These are phyloP conservation scores for Drosophila mayaguana DNA, from an alignment of 2,888 invertebrate species.

Conservation along the genomic window DNA sequence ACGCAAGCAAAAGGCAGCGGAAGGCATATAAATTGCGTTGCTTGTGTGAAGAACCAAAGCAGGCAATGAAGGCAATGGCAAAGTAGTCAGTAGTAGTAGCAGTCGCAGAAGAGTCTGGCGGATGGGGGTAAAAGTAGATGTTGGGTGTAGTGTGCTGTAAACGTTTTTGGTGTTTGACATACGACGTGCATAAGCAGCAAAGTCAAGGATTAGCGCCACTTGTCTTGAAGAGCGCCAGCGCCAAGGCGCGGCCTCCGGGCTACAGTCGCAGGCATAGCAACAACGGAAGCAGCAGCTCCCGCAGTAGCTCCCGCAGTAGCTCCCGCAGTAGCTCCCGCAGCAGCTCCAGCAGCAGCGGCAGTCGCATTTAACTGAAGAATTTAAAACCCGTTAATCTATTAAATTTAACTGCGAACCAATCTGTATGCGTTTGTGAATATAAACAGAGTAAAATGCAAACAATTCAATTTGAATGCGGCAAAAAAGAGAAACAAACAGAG, in stretches of 20 bases:
- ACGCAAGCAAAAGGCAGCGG: slow-evolving; percentile 47
- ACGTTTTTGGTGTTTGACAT: slow-evolving; percentile 80
- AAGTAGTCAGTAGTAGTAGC: not conserved
- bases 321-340: not conserved
- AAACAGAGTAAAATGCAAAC: slow-evolving; percentile 46
- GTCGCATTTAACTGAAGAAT: slow-evolving; percentile 39
- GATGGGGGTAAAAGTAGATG: not conserved
- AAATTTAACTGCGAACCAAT: slow-evolving; percentile 71
- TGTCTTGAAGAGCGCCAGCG: slow-evolving; percentile 68
- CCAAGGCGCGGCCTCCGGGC: slow-evolving; percentile 20
- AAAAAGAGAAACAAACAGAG: slow-evolving; percentile 14
- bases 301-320: not conserved
- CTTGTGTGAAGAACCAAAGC: slow-evolving; percentile 33
- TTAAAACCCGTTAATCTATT: slow-evolving; percentile 60
- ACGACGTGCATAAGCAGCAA: slow-evolving; percentile 81
- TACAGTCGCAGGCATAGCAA: not conserved
- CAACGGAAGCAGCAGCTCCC: not conserved
- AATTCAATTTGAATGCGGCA: slow-evolving; percentile 69
- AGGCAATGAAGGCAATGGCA: slow-evolving; percentile 3
- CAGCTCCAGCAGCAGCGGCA: not conserved
- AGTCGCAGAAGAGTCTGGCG: not conserved
- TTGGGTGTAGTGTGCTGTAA: slow-evolving; percentile 49
- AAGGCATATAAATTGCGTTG: slow-evolving; percentile 77
- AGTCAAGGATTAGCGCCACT: slow-evolving; percentile 80
- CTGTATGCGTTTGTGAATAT: slow-evolving; percentile 48